Conservation (phyloP, 2,113 vertebrate species). For the Macrotis lagotis region DNA sequence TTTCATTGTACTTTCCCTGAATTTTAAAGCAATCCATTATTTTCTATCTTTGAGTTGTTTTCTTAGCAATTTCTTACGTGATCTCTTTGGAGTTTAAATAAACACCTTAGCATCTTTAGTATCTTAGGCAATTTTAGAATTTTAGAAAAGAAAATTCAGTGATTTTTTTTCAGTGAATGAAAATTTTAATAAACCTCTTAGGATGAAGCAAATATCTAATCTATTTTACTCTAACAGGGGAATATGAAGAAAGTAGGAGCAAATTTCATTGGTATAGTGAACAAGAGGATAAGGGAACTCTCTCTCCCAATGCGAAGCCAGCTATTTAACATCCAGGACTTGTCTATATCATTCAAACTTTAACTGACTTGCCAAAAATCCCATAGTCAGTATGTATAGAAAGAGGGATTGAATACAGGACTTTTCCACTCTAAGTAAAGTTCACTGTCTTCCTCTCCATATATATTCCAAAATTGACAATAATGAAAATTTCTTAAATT, state of each 20-base stretch:
- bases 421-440: background rate
- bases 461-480: background rate
- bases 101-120: conserved; percentile 43
- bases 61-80: conserved; percentile 37
- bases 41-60: conserved; percentile 29
- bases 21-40: conserved; percentile 52
- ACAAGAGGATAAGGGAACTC: background rate
- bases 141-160: background rate
- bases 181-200: conserved; percentile 30
- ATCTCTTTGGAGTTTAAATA: conserved; percentile 59
- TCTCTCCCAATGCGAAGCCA: background rate
- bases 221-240: conserved; percentile 1
- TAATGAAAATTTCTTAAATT: background rate
- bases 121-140: conserved; percentile 41
- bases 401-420: fast-evolving
- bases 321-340: background rate
- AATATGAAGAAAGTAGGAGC: background rate
- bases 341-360: background rate
- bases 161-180: background rate
- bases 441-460: background rate
- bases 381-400: background rate
- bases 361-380: background rate
- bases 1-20: conserved; percentile 49
- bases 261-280: background rate
- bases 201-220: conserved; percentile 28